These are phyloP conservation scores for Cantharis flavilabris DNA, from an alignment of 2,888 invertebrate genomes.

Conservation along the genomic window DNA sequence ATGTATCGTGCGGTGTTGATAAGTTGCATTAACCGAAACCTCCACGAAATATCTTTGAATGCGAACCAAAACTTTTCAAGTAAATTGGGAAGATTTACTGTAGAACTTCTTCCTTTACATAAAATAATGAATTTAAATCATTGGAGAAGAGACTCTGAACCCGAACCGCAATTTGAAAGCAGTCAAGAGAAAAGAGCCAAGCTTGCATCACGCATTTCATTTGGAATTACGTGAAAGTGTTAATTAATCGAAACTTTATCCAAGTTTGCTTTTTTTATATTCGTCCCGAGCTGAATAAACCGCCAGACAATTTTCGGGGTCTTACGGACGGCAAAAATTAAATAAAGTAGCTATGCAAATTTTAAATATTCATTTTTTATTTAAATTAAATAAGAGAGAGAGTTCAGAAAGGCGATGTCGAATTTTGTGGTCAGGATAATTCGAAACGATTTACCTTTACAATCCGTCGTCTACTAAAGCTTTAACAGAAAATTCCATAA, in stretches of 20 bases:
- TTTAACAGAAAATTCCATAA: constrained; percentile 5
- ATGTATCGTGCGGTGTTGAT: not conserved
- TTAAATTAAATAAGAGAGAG: not conserved
- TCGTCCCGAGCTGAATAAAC: constrained; percentile 17
- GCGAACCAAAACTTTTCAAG: constrained; percentile 13
- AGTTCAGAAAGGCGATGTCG: constrained; percentile 9
- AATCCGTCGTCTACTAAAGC: not conserved
- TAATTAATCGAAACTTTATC: constrained; percentile 31
- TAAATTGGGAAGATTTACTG: constrained; percentile 28
- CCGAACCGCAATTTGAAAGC: constrained; percentile 25
- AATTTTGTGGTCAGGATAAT: constrained; percentile 15
- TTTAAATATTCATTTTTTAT: constrained; percentile 13
- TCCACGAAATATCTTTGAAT: constrained; percentile 21
- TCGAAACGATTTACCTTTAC: constrained; percentile 11
- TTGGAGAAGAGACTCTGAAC: constrained; percentile 17
- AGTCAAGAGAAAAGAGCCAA: constrained; percentile 23
- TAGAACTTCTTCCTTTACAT: constrained; percentile 27
- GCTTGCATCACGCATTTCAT: constrained; percentile 29
- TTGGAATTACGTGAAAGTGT: constrained; percentile 29
- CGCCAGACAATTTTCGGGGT: constrained; percentile 13
- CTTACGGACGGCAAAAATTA: constrained; percentile 11
- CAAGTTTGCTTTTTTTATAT: constrained; percentile 17
- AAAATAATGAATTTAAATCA: constrained; percentile 33
- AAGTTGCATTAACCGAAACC: constrained; percentile 20
- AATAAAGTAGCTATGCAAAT: constrained; percentile 27